These are phyloP conservation scores for Caenorhabditis tropicalis DNA, from an alignment of 1,140 invertebrate species.

Conservation along the genomic window DNA sequence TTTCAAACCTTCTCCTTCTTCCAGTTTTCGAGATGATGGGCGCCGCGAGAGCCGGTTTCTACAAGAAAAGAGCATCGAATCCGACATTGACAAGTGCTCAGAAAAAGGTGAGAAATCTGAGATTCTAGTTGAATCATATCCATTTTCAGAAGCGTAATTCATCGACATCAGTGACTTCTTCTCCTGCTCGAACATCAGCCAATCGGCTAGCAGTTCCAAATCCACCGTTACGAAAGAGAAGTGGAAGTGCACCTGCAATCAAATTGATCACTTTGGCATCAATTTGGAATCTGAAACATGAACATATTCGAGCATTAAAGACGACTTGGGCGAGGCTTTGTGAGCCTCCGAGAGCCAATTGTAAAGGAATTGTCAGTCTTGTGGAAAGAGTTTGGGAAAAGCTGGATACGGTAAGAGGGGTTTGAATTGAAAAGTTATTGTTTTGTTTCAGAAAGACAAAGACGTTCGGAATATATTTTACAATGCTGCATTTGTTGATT, in stretches of 20 bases:
- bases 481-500: constrained; percentile 66
- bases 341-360: constrained; percentile 64
- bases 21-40: constrained; percentile 30
- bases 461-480: constrained; percentile 65
- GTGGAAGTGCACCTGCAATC: constrained; percentile 48
- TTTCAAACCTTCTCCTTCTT: not conserved
- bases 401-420: constrained; percentile 60
- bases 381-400: constrained; percentile 70
- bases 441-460: constrained; percentile 62
- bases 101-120: constrained; percentile 11
- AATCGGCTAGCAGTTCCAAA: constrained; percentile 46
- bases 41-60: constrained; percentile 28
- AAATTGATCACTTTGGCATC: constrained; percentile 54
- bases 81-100: not conserved
- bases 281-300: constrained; percentile 63
- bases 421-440: not conserved
- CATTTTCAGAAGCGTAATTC: constrained; percentile 20
- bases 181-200: not conserved
- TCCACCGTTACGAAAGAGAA: constrained; percentile 38
- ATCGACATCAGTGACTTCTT: not conserved
- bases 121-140: not conserved
- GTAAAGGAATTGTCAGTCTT: constrained; percentile 67
- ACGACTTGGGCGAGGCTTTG: constrained; percentile 64
- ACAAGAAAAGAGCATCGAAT: constrained; percentile 33
- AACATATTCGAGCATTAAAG: constrained; percentile 67